Base-by-base conservation (phyloP, 2,113 vertebrate genomes). In the Melanocharis versteri region DNA sequence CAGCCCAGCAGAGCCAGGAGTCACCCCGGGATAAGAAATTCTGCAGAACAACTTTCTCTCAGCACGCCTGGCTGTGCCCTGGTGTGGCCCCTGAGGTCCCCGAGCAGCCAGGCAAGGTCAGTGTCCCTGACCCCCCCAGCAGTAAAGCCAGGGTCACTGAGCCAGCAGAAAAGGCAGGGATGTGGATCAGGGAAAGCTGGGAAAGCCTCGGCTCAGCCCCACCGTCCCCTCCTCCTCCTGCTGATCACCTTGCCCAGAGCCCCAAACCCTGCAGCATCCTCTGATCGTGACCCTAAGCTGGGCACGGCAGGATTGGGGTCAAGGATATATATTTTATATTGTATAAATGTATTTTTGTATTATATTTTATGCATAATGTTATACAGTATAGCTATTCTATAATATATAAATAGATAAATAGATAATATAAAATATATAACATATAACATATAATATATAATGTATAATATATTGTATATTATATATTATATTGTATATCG, bases 111-210 rank as follows among this genome's bases (percentile, higher is more conserved):
- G 96, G 92, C 98, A 98, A 98, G 98, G 99, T 98, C 98, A 96
- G 45, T 18, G 93, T 65, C 97, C 94, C 97, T 83, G 94, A 85
- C 73, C 65, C 91, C 93, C 65, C 93, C 65, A 44, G 70, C 96
- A 90, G 94, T 98, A 99, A 98, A 93, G 97, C 98, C 87, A 24
- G 95, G 96, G 94, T 70, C 94, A 91, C 98, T 98, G 98, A 98
- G 98, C 98, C 98, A 99, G 98, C 98, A 89, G 37, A 80, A 97
- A 20, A 47, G 57, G 84, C 44, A 61, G 76, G 93, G 89, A 35
- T 26, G 79, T 4, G 77, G 94, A 69, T 94, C 66, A 83, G 93
- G 94, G 91, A 93, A 78, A 95, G 92, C 90, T 81, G 93, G 83
- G 27, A 18, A 19, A 48, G 73, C 11, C 30, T 5, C 10, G 0